Conservation (phyloP, 2,797 vertebrate genomes). For the Phataginus tetradactyla region DNA sequence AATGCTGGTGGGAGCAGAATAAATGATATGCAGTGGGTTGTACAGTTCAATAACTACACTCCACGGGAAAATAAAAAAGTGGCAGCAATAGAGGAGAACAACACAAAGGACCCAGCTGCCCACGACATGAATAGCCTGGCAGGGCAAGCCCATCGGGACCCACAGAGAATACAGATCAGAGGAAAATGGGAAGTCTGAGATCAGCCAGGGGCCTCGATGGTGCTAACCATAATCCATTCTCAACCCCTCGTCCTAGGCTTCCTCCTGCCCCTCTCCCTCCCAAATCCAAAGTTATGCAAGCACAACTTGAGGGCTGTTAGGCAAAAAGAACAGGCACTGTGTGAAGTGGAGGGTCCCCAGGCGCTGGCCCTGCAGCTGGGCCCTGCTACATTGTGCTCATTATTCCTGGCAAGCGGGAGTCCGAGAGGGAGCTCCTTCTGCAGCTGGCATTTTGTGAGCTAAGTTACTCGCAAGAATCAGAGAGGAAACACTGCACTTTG, state of each 20-base stretch:
- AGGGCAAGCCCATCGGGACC: slow-evolving; percentile 4
- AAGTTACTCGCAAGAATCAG: slow-evolving; percentile 7
- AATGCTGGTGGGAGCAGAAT: not conserved
- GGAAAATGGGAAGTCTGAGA: not conserved
- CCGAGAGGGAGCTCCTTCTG: not conserved
- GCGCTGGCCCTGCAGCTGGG: slow-evolving; percentile 65
- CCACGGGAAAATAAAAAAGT: not conserved
- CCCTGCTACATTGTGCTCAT: slow-evolving; percentile 40
- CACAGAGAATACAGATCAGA: slow-evolving; percentile 76
- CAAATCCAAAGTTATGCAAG: slow-evolving; percentile 11
- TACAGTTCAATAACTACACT: slow-evolving; percentile 16
- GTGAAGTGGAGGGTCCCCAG: not conserved
- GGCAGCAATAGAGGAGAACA: slow-evolving; percentile 41
- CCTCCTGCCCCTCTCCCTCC: slow-evolving; percentile 18
- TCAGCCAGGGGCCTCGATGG: not conserved
- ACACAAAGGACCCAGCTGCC: slow-evolving; percentile 80
- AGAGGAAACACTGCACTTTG: slow-evolving; percentile 68
- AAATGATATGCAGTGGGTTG: not conserved
- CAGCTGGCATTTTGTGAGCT: slow-evolving; percentile 74
- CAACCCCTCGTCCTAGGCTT: not conserved
- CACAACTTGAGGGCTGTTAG: not conserved
- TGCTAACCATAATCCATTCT: not conserved
- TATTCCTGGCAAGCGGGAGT: slow-evolving; percentile 54
- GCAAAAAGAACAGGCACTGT: slow-evolving; percentile 26
- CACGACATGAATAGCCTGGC: slow-evolving; percentile 72